A percentile compares a stretch with the other conserved stretches of the same genome.
phyloP scores from a whole-genome alignment of 2,888 invertebrate genomes.

The Camponotus fellah region DNA sequence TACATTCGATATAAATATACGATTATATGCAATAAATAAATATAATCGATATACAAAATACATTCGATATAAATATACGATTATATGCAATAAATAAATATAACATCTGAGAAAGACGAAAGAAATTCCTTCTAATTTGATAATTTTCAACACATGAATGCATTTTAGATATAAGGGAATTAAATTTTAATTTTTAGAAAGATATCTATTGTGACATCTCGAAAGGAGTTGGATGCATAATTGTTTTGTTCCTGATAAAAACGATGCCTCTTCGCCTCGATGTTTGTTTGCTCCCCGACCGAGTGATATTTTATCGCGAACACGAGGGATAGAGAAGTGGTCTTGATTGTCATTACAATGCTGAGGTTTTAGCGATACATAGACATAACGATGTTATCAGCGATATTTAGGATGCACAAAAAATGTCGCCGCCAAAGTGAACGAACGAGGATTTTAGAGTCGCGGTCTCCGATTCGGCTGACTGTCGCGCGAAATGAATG shows the following conservation, averaged over 20 bases:
- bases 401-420: constrained; percentile 46
- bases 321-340: constrained; percentile 29
- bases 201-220: constrained; percentile 17
- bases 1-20: background rate
- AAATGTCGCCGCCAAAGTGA: constrained; percentile 23
- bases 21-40: background rate
- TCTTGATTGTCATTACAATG: constrained; percentile 50
- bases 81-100: background rate
- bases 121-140: background rate
- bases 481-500: constrained; percentile 75
- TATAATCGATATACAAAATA: no score
- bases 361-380: constrained; percentile 35
- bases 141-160: background rate
- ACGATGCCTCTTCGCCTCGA: background rate
- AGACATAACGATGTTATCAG: constrained; percentile 67
- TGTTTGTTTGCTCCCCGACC: background rate
- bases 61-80: background rate
- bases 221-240: constrained; percentile 12
- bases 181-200: constrained; percentile 16
- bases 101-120: background rate
- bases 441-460: constrained; percentile 45
- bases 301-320: constrained; percentile 46
- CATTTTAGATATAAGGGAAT: constrained; percentile 7
- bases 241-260: constrained; percentile 26
- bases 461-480: constrained; percentile 53